Evolutionary conservation across 2,797 vertebrate species (phyloP).

Genomic region (Hozukius guyotensis): DNA sequence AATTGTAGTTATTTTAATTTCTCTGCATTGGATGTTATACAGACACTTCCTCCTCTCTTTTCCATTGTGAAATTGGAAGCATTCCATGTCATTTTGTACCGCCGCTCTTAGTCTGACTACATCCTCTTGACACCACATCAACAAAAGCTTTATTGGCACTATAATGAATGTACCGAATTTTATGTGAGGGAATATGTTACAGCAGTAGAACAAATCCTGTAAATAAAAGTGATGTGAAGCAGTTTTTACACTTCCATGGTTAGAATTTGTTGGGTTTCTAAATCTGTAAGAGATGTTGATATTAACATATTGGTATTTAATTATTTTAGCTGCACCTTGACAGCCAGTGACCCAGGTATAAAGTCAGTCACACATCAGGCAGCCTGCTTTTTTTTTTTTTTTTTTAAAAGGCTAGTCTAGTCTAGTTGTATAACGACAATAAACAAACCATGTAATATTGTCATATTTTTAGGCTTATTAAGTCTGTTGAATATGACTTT

Average conservation of each 20-base stretch:
- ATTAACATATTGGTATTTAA: neutral
- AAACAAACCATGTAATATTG: neutral
- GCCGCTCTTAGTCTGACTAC: neutral
- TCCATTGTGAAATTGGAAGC: neutral
- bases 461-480: neutral
- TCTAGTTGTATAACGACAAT: neutral
- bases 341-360: no score
- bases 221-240: neutral
- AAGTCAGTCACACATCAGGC: no score
- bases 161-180: neutral
- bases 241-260: neutral
- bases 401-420: neutral
- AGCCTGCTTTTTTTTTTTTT: no score
- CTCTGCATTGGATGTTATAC: neutral
- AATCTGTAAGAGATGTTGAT: neutral
- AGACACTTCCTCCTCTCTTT: neutral
- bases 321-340: no score
- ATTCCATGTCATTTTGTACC: neutral
- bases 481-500: neutral
- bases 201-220: neutral
- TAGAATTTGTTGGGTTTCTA: neutral
- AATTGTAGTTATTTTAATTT: neutral
- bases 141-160: neutral
- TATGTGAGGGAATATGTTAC: neutral
- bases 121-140: neutral